Evolutionary conservation across 2,797 vertebrate genomes (phyloP).

Genomic region (Phalanger gymnotis): DNA sequence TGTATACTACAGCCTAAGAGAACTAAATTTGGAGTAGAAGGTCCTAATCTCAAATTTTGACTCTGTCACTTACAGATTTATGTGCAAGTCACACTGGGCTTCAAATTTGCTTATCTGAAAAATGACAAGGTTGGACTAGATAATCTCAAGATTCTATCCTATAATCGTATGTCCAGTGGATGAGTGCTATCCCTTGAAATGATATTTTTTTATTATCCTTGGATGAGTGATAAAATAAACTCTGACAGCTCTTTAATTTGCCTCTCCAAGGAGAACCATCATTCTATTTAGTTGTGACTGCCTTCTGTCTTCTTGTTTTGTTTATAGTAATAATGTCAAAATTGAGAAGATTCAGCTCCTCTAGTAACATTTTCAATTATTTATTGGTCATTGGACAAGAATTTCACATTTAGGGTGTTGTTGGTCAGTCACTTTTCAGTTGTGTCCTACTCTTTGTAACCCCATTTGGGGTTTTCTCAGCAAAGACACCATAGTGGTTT

Average conservation of each 20-base stretch:
- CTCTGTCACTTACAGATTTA: not conserved
- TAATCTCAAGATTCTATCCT: not conserved
- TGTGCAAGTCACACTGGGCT: not conserved
- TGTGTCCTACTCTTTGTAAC: not conserved
- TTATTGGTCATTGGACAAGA: not conserved
- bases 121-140: not conserved
- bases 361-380: not conserved
- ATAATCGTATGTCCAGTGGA: too few relatives aligned
- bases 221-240: not conserved
- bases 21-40: not conserved
- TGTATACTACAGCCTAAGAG: not conserved
- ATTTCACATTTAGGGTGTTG: not conserved
- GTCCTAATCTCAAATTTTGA: not conserved
- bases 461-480: not conserved
- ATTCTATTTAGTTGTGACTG: not conserved
- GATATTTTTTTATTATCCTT: not conserved
- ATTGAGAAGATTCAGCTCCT: not conserved
- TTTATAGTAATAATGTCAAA: not conserved
- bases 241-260: not conserved
- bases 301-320: not conserved
- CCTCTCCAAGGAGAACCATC: not conserved
- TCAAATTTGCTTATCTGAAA: not conserved
- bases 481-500: not conserved
- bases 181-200: not conserved
- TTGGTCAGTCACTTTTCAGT: not conserved